phyloP scores from a whole-genome alignment of 2,888 invertebrate species.

The Dyspetes luteomarginatus region DNA sequence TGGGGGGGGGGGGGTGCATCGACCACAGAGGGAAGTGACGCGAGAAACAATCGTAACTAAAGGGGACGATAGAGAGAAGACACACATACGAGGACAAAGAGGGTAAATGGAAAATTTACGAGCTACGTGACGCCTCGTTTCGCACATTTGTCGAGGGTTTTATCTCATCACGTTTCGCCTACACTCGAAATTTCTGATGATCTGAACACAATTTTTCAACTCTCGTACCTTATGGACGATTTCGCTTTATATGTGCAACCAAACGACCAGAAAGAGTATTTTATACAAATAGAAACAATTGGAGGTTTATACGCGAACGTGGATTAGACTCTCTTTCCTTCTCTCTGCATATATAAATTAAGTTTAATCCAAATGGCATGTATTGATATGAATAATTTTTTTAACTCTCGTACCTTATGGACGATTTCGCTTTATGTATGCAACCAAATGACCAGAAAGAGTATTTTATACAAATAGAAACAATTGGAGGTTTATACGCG shows the following conservation, averaged over 20 bases:
- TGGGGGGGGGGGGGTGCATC: background rate
- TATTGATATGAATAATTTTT: constrained; percentile 35
- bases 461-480: too few relatives aligned
- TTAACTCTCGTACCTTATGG: too few relatives aligned
- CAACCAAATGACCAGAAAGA: too few relatives aligned
- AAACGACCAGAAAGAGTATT: background rate
- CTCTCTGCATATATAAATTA: constrained; percentile 8
- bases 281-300: constrained; percentile 21
- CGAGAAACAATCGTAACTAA: constrained; percentile 38
- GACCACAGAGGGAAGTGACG: background rate
- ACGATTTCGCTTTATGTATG: too few relatives aligned
- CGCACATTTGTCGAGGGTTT: constrained; percentile 44
- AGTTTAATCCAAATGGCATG: background rate
- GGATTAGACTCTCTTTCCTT: too few relatives aligned
- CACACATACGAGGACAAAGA: background rate
- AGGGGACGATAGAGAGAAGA: background rate
- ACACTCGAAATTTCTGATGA: constrained; percentile 11
- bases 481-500: too few relatives aligned
- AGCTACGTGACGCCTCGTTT: constrained; percentile 43
- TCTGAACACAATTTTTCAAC: constrained; percentile 39
- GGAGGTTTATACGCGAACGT: too few relatives aligned
- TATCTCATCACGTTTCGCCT: constrained; percentile 15
- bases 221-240: constrained; percentile 16
- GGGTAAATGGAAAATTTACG: constrained; percentile 56
- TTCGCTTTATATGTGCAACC: background rate